phyloP scores from a whole-genome alignment of 2,888 invertebrate species.

The Amorpha juglandis region DNA sequence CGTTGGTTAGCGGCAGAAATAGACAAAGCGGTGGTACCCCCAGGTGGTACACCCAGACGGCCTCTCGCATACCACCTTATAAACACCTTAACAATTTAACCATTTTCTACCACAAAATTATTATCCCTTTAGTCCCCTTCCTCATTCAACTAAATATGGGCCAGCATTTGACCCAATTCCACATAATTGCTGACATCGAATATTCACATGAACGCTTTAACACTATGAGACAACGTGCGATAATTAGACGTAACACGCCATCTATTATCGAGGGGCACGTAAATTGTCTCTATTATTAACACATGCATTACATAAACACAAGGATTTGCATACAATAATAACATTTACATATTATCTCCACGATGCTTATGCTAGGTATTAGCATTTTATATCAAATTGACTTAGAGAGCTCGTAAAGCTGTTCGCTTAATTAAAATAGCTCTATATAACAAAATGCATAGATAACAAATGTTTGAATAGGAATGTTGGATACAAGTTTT shows the following conservation, averaged over 20 bases:
- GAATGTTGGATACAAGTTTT: too few species aligned
- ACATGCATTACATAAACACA: conserved; percentile 24
- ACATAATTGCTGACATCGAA: conserved; percentile 28
- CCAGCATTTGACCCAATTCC: conserved; percentile 37
- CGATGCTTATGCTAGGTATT: not conserved
- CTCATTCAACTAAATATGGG: conserved; percentile 25
- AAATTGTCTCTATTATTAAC: conserved; percentile 43
- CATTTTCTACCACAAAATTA: too few species aligned
- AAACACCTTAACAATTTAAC: too few species aligned
- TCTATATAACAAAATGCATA: not conserved
- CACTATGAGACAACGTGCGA: conserved; percentile 5
- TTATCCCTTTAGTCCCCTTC: not conserved
- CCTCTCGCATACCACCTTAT: too few species aligned
- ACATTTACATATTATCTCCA: not conserved
- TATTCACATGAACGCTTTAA: conserved; percentile 1
- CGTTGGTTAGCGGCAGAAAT: too few species aligned
- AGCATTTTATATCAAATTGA: not conserved
- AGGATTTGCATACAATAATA: conserved; percentile 28
- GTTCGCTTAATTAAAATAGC: not conserved
- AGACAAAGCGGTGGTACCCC: too few species aligned
- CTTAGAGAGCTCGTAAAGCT: not conserved
- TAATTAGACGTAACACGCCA: conserved; percentile 25
- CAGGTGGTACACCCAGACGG: too few species aligned
- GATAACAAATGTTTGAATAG: too few species aligned
- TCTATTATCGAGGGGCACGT: conserved; percentile 34